phyloP scores from a whole-genome alignment of 2,888 invertebrate species.

The Drosophila pegasa region DNA sequence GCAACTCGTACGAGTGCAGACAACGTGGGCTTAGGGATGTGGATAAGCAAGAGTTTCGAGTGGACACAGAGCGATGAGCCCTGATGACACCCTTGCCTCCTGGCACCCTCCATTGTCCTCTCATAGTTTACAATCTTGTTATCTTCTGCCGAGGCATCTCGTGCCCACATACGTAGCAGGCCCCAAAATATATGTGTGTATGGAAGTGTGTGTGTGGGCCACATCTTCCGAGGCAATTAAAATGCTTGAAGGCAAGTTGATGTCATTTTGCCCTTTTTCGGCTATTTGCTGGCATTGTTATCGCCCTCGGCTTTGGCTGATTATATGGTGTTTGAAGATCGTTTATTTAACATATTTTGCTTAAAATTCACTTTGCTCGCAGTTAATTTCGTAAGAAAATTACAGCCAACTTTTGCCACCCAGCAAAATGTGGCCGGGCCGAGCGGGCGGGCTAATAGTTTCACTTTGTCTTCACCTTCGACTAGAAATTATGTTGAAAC shows the following conservation, averaged over 20 bases:
- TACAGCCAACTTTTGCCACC: slow-evolving; percentile 49
- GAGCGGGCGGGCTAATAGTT: slow-evolving; percentile 38
- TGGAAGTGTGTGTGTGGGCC: background rate
- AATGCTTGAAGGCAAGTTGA: slow-evolving; percentile 68
- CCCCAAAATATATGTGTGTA: slow-evolving; percentile 17
- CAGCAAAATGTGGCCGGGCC: slow-evolving; percentile 1
- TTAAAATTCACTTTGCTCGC: slow-evolving; percentile 78
- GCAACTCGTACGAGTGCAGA: slow-evolving; percentile 51
- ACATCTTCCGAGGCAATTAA: slow-evolving; percentile 70
- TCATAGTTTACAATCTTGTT: slow-evolving; percentile 77
- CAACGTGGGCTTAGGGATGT: slow-evolving; percentile 40
- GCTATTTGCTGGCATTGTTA: slow-evolving; percentile 50
- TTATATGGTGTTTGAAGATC: slow-evolving; percentile 41
- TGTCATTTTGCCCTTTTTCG: slow-evolving; percentile 59
- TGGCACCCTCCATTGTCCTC: slow-evolving; percentile 37
- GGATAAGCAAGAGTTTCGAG: slow-evolving; percentile 32
- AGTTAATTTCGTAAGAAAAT: slow-evolving; percentile 77
- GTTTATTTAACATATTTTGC: slow-evolving; percentile 80
- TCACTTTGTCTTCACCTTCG: slow-evolving; percentile 51
- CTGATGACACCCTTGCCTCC: slow-evolving; percentile 18
- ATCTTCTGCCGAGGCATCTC: slow-evolving; percentile 65
- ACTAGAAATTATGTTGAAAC: slow-evolving; percentile 77
- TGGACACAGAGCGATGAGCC: slow-evolving; percentile 54
- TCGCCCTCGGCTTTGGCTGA: slow-evolving; percentile 36
- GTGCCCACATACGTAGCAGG: slow-evolving; percentile 30